Base-by-base conservation (phyloP, 2,888 invertebrate genomes). In the Drosophila yooni region DNA sequence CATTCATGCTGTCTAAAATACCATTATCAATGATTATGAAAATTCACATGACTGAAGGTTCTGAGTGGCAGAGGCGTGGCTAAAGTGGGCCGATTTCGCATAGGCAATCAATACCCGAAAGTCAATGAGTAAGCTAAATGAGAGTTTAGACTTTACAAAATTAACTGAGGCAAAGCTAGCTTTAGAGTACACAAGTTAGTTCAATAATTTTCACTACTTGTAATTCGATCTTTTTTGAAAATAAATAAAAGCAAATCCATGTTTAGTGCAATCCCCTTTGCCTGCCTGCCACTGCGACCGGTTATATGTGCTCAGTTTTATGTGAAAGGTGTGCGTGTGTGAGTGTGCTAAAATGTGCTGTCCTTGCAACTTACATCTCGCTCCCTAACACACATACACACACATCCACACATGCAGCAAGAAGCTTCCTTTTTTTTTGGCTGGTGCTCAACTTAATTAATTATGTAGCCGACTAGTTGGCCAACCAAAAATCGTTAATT, bases 401-500 rank as follows among this genome's bases (percentile, higher is more conserved):
- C 33, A 18, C 36, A 43, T 43, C 60, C 57, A 53, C 61, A 40
- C n/a, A 29, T 36, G 38, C 25, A 38, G 56, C 46, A 46, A 5
- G 13, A 29, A 2, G 27, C 50, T 50, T 40, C 8, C 31, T 53
- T 67, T 72, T 58, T 69, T 70, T 72, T 61, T 79, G 76, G 59
- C 59, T 75, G 74, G 33, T 72, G 46, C 64, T 69, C 68, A 66
- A 81, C 76, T 89, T 90, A 89, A 91, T 89, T 89, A 89, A 91
- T 91, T 91, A 89, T 90, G 81, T 88, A 79, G 76, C 67, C 72
- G 66, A 71, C 74, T 77, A 86, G 72, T 78, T 71, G 73, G 57
- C 83, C 70, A 69, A 56, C 73, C 73, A 90, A 88, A 90, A 88
- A 83, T 76, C 82, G 81, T 86, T 90, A 90, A 90, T 90, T 90